Percentiles rank a stretch among this genome's conserved stretches.
These are phyloP conservation scores for Stercorarius parasiticus DNA, from an alignment of 2,113 vertebrate species.

Conservation along the genomic window DNA sequence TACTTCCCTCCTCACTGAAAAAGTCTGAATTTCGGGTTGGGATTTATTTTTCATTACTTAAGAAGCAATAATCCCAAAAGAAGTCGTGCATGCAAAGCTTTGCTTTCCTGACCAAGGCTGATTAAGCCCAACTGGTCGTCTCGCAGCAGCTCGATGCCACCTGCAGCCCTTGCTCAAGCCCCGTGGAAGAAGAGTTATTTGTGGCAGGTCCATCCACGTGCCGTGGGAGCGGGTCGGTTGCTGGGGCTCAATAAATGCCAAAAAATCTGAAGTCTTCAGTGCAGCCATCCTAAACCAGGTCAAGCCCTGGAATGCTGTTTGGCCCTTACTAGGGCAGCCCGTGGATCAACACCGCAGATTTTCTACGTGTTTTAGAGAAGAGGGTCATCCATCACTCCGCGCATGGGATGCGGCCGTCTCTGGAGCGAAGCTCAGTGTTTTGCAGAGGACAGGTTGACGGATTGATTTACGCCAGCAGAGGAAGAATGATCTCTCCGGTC, in stretches of 20 bases:
- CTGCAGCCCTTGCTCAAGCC: background rate
- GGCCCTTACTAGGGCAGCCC: background rate
- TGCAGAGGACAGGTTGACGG: background rate
- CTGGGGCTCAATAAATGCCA: background rate
- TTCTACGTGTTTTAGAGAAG: background rate
- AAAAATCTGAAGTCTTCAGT: background rate
- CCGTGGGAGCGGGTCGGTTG: accelerated
- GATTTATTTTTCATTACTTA: background rate
- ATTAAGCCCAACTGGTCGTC: background rate
- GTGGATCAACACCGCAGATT: background rate
- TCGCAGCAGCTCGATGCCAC: background rate
- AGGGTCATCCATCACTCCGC: background rate
- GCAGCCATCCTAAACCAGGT: background rate
- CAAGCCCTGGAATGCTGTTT: background rate
- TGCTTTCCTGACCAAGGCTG: background rate
- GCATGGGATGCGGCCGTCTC: accelerated
- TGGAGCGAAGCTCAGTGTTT: background rate
- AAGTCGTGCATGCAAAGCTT: accelerated
- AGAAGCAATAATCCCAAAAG: background rate
- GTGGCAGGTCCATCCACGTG: background rate
- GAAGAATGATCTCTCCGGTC: background rate
- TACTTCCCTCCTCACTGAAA: background rate
- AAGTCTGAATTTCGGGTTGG: background rate
- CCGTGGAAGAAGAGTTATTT: background rate
- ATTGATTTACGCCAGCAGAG: background rate